These are phyloP conservation scores for Catharus minimus DNA, from an alignment of 2,113 vertebrate species.

Conservation along the genomic window DNA sequence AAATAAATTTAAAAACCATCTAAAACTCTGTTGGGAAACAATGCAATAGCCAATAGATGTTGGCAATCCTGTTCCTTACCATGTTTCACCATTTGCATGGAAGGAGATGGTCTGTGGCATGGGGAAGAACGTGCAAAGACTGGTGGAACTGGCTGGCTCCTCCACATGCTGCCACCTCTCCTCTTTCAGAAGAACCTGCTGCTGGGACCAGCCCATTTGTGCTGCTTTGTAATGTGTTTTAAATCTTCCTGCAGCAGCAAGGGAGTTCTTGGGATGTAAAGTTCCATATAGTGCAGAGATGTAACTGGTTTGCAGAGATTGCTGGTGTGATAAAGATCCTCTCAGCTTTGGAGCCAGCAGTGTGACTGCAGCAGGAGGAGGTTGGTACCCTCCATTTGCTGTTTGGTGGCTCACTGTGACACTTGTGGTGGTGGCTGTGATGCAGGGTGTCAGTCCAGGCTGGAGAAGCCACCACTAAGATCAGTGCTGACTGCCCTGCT, in stretches of 20 bases:
- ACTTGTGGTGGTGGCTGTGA: not conserved
- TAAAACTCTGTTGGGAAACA: not conserved
- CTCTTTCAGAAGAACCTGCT: not conserved
- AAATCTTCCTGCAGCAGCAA: not conserved
- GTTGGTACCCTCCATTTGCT: not conserved
- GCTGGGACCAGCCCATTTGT: not conserved
- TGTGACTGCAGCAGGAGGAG: not conserved
- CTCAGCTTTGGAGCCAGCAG: not conserved
- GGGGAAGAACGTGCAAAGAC: not conserved
- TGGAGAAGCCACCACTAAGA: not conserved
- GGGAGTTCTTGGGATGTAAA: not conserved
- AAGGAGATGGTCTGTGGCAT: not conserved
- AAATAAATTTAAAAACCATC: not conserved
- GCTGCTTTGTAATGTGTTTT: not conserved
- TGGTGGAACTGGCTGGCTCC: not conserved
- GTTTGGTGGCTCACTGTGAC: not conserved
- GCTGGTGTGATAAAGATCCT: not conserved
- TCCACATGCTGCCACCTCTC: not conserved
- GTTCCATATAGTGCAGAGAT: not conserved
- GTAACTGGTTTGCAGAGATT: not conserved
- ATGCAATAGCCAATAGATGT: not conserved
- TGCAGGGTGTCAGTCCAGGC: not conserved
- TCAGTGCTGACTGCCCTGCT: not conserved
- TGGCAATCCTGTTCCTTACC: not conserved
- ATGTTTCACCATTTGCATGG: not conserved